A percentile compares a stretch with the other conserved stretches of the same genome.
Evolutionary conservation across 2,113 vertebrate genomes (phyloP).

Genomic region (Chrysochloris asiatica): DNA sequence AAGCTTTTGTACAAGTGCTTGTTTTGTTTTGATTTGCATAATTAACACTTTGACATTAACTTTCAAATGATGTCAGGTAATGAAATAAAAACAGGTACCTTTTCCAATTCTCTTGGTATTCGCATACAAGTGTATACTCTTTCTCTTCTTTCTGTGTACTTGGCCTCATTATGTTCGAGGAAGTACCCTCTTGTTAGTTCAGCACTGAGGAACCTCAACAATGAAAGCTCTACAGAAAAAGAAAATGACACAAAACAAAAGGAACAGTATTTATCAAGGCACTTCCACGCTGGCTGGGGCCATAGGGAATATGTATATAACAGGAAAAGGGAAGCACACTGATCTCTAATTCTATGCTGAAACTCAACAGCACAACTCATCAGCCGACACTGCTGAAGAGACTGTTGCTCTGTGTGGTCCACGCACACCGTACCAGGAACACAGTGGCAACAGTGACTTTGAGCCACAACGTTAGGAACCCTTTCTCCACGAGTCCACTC

Average conservation of each 20-base stretch:
- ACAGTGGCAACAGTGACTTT: neutral
- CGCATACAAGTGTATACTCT: slow-evolving; percentile 97
- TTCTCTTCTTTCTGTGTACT: slow-evolving; percentile 96
- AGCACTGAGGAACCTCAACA: slow-evolving; percentile 93
- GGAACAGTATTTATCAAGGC: slow-evolving; percentile 64
- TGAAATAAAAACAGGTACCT: slow-evolving; percentile 83
- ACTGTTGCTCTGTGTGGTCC: neutral
- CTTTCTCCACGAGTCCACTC: neutral
- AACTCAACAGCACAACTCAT: neutral
- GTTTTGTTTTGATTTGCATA: neutral
- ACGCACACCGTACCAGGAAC: too few relatives aligned
- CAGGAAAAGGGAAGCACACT: neutral
- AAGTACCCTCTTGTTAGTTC: slow-evolving; percentile 98
- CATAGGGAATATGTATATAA: neutral
- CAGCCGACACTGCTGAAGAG: neutral
- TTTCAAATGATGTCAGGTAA: slow-evolving; percentile 45
- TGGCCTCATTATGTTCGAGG: slow-evolving; percentile 98
- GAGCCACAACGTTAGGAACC: too few relatives aligned
- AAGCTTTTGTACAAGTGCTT: neutral
- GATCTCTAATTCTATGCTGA: neutral
- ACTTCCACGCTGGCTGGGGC: neutral
- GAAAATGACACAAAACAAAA: slow-evolving; percentile 72
- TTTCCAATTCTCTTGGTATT: slow-evolving; percentile 97
- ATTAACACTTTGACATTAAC: slow-evolving; percentile 40
- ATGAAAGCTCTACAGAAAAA: slow-evolving; percentile 90